Evolutionary conservation across 2,113 vertebrate species (phyloP).

Genomic region (Phrynosoma blainvillii): DNA sequence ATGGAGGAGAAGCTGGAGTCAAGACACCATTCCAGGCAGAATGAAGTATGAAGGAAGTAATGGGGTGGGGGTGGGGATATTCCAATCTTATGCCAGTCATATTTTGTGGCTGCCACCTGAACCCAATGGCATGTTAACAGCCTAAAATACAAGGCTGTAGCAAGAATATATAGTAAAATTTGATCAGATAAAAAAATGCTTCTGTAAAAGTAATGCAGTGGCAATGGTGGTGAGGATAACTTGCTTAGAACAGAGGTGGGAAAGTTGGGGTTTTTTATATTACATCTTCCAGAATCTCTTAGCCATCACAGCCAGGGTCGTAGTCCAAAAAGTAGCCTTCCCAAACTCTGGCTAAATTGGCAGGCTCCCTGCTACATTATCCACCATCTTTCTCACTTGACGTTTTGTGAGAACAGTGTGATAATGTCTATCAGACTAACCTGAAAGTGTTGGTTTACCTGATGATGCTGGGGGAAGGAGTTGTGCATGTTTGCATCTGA

Average conservation of each 20-base stretch:
- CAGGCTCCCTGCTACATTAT: neutral
- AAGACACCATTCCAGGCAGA: neutral
- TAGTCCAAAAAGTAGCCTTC: no score
- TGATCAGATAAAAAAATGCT: neutral
- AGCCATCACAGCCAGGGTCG: no score
- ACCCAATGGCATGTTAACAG: neutral
- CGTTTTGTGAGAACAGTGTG: neutral
- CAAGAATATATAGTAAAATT: neutral
- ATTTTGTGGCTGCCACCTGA: neutral
- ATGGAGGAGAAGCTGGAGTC: neutral
- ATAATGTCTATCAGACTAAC: neutral
- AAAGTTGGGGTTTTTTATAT: neutral
- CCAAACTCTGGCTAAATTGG: no score
- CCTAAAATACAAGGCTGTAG: neutral
- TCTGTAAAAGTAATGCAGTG: neutral
- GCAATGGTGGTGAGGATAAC: neutral
- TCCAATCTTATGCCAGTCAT: neutral
- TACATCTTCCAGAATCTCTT: no score
- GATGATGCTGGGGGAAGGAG: no score
- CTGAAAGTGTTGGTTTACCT: neutral
- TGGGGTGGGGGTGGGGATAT: no score
- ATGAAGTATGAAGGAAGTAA: neutral
- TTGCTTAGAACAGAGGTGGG: neutral
- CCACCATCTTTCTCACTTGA: neutral
- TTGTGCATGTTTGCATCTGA: neutral